Percentiles rank a stretch among this genome's conserved stretches.
phyloP scores from a whole-genome alignment of 2,113 vertebrate genomes.

The Pseudopipra pipra region DNA sequence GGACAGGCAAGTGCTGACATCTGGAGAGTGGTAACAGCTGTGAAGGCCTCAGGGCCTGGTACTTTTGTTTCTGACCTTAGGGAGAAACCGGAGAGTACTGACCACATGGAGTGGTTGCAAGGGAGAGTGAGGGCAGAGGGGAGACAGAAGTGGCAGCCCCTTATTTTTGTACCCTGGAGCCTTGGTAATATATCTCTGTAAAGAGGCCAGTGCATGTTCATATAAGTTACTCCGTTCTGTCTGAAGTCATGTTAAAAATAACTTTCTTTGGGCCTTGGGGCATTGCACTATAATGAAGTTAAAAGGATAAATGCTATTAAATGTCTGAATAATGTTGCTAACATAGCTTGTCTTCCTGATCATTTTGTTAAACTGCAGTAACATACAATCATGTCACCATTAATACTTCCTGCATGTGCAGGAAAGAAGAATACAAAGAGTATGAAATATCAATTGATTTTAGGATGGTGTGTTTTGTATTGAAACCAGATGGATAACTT shows the following conservation, averaged over 20 bases:
- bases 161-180: background rate
- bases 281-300: conserved; percentile 59
- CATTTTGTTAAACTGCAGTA: conserved; percentile 65
- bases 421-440: conserved; percentile 59
- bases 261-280: conserved; percentile 34
- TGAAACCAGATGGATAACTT: conserved; percentile 57
- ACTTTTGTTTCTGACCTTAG: conserved; percentile 40
- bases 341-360: conserved; percentile 64
- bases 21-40: conserved; percentile 44
- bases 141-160: background rate
- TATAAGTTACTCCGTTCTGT: conserved; percentile 35
- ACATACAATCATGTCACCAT: conserved; percentile 66
- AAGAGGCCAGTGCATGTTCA: background rate
- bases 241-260: conserved; percentile 60
- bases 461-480: conserved; percentile 53
- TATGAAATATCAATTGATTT: conserved; percentile 64
- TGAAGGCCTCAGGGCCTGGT: background rate
- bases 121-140: background rate
- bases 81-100: conserved; percentile 53
- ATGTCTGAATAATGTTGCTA: conserved; percentile 70
- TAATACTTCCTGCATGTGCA: conserved; percentile 68
- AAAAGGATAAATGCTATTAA: conserved; percentile 71
- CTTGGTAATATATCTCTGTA: conserved; percentile 25
- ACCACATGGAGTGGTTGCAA: conserved; percentile 23
- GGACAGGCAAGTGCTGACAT: conserved; percentile 10